Percentiles rank a stretch among this genome's conserved stretches.
These are phyloP conservation scores for Flexamia atlantica DNA, from an alignment of 2,888 invertebrate species.

Conservation along the genomic window DNA sequence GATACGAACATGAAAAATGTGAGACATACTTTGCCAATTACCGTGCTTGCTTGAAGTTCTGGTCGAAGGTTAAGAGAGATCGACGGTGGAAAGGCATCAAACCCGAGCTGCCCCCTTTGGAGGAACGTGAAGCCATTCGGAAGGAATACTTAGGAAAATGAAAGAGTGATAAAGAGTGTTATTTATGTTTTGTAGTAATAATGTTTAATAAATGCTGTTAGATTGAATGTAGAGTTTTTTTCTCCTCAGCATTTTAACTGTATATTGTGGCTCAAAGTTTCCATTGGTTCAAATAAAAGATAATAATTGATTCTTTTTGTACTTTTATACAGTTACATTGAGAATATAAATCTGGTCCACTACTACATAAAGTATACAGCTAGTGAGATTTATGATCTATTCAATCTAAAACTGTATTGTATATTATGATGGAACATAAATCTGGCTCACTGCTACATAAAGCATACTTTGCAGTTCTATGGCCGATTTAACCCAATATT, in stretches of 20 bases:
- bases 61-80: conserved; percentile 83
- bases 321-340: too few species aligned
- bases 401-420: too few species aligned
- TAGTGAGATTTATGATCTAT: too few species aligned
- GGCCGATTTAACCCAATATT: too few species aligned
- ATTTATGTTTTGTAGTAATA: background rate
- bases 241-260: background rate
- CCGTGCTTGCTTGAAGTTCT: conserved; percentile 88
- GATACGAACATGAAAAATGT: conserved; percentile 83
- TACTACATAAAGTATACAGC: too few species aligned
- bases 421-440: too few species aligned
- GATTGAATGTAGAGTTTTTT: background rate
- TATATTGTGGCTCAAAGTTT: too few species aligned
- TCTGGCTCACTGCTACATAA: too few species aligned
- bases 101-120: conserved; percentile 83
- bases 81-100: conserved; percentile 80
- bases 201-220: background rate
- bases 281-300: too few species aligned
- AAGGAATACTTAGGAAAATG: conserved; percentile 35
- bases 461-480: too few species aligned
- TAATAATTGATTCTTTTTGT: too few species aligned
- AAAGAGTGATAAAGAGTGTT: background rate
- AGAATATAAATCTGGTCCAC: too few species aligned
- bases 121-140: conserved; percentile 81
- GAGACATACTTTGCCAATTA: conserved; percentile 85